Evolutionary conservation across 2,113 vertebrate genomes (phyloP).

Genomic region (Garra rufa): DNA sequence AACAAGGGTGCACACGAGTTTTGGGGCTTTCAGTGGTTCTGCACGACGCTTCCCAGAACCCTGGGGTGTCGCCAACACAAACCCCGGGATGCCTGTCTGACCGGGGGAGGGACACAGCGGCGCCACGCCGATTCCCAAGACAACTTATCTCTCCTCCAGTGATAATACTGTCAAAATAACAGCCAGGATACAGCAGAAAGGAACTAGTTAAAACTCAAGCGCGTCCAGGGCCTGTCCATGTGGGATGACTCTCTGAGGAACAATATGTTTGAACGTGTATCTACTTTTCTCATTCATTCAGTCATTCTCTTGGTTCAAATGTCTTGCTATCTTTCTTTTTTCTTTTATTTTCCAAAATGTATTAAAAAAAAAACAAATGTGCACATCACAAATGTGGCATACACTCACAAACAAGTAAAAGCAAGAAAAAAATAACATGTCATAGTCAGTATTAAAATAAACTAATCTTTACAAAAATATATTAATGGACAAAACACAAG

Average conservation of each 20-base stretch:
- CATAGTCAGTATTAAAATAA: no score
- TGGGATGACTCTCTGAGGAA: slow-evolving; percentile 42
- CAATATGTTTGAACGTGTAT: not conserved
- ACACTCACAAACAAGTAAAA: not conserved
- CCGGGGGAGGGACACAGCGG: slow-evolving; percentile 75
- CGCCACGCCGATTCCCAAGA: slow-evolving; percentile 79
- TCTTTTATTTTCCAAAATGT: not conserved
- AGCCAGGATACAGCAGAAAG: slow-evolving; percentile 78
- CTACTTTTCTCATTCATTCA: not conserved
- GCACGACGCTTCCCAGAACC: slow-evolving; percentile 71
- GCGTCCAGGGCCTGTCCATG: slow-evolving; percentile 54
- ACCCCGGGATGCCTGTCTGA: slow-evolving; percentile 70
- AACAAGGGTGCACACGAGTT: slow-evolving; percentile 30
- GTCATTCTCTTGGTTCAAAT: not conserved
- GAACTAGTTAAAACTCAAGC: slow-evolving; percentile 73
- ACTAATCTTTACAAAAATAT: no score
- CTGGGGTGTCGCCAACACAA: slow-evolving; percentile 73
- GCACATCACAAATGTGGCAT: not conserved
- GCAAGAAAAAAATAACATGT: no score
- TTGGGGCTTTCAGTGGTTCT: slow-evolving; percentile 29
- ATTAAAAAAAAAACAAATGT: not conserved
- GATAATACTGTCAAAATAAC: slow-evolving; percentile 83
- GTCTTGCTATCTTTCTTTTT: not conserved
- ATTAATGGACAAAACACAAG: not conserved
- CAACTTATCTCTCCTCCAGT: slow-evolving; percentile 76